Percentiles rank a stretch among this genome's conserved stretches.
These are phyloP conservation scores for Ceyx melanurus DNA, from an alignment of 2,113 vertebrate species.

Conservation along the genomic window DNA sequence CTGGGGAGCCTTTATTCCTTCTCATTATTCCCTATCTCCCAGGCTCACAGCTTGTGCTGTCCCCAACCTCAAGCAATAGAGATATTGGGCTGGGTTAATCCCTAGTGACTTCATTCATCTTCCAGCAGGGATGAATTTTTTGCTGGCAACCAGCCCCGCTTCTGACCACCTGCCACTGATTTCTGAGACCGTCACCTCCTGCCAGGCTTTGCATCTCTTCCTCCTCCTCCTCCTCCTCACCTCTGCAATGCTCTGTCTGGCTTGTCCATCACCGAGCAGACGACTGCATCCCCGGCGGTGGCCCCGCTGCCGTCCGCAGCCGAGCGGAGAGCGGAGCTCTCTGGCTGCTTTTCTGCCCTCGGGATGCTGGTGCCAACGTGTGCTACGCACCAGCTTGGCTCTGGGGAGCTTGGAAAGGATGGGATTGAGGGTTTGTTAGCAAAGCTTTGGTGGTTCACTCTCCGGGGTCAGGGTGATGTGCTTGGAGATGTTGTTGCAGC, in stretches of 20 bases:
- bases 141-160: not conserved
- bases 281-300: not conserved
- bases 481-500: not conserved
- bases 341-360: rapidly evolving
- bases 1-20: not conserved
- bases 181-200: not conserved
- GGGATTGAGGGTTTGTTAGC: not conserved
- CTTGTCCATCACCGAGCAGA: not conserved
- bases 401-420: not conserved
- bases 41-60: not conserved
- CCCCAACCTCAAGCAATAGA: not conserved
- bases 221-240: not conserved
- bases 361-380: not conserved
- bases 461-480: rapidly evolving
- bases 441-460: not conserved
- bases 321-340: not conserved
- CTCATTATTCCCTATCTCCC: not conserved
- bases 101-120: not conserved
- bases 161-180: not conserved
- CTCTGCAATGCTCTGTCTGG: not conserved
- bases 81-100: not conserved
- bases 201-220: not conserved
- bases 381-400: rapidly evolving
- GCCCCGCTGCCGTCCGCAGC: not conserved
- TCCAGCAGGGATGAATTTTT: not conserved